A percentile compares a stretch with the other conserved stretches of the same genome.
These are phyloP conservation scores for Glossophaga mutica DNA, from an alignment of 2,797 vertebrate genomes.

Conservation along the genomic window DNA sequence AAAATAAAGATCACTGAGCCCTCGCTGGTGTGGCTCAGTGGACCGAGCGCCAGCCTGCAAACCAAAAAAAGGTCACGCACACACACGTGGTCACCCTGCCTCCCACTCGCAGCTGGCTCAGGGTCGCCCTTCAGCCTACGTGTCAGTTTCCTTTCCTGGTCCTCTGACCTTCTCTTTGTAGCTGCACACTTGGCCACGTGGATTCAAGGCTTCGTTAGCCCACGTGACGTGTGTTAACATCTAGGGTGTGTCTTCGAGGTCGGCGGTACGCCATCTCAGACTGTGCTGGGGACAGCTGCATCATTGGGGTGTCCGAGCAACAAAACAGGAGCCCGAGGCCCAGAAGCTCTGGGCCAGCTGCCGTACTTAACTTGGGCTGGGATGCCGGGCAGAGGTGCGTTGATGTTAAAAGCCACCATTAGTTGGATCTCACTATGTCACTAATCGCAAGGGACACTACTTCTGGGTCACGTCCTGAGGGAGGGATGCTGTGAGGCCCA, in stretches of 20 bases:
- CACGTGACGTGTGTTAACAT: no score
- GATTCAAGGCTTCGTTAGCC: background rate
- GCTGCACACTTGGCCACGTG: background rate
- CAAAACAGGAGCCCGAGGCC: fast-evolving
- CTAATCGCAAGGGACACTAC: background rate
- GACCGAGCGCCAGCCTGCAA: no score
- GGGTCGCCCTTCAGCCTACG: fast-evolving
- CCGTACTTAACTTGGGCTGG: background rate
- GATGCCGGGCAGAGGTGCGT: no score
- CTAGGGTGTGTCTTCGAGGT: background rate
- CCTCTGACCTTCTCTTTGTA: background rate
- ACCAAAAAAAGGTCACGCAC: no score
- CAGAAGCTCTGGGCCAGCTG: fast-evolving
- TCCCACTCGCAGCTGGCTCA: background rate
- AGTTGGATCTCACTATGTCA: background rate
- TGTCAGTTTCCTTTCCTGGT: background rate
- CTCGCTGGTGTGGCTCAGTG: no score
- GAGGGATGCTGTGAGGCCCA: background rate
- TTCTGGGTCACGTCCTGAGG: background rate
- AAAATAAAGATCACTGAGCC: no score
- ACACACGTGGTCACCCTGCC: fast-evolving
- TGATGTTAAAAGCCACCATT: background rate
- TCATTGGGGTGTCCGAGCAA: no score
- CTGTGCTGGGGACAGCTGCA: no score
- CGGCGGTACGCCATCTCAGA: background rate